phyloP scores from a whole-genome alignment of 2,888 invertebrate species.

The Caenorhabditis afra region DNA sequence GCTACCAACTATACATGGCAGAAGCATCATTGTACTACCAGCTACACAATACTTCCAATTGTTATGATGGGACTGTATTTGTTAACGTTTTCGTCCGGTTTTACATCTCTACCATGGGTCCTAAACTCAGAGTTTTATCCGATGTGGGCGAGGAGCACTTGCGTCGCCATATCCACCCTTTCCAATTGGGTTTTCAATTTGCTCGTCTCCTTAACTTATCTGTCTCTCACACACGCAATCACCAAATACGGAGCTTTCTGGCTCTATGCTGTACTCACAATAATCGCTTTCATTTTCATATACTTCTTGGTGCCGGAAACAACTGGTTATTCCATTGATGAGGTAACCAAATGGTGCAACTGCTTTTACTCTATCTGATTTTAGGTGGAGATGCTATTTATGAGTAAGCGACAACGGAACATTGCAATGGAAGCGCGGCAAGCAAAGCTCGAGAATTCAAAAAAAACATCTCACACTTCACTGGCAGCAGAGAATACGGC shows the following conservation, averaged over 20 bases:
- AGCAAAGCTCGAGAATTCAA: slow-evolving; percentile 22
- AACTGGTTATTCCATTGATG: slow-evolving; percentile 82
- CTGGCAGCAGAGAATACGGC: slow-evolving; percentile 31
- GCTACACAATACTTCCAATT: slow-evolving; percentile 81
- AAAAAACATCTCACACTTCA: slow-evolving; percentile 6
- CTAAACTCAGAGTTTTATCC: slow-evolving; percentile 84
- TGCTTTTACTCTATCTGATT: background rate
- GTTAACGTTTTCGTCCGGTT: slow-evolving; percentile 66
- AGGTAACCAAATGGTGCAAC: slow-evolving; percentile 76
- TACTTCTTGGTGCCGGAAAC: slow-evolving; percentile 83
- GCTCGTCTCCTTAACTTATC: slow-evolving; percentile 83
- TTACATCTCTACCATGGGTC: slow-evolving; percentile 83
- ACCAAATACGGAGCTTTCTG: slow-evolving; percentile 82
- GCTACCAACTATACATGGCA: slow-evolving; percentile 42
- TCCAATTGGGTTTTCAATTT: slow-evolving; percentile 84
- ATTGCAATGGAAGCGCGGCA: slow-evolving; percentile 40
- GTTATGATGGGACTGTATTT: slow-evolving; percentile 78
- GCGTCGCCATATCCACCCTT: slow-evolving; percentile 79
- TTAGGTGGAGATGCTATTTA: slow-evolving; percentile 59
- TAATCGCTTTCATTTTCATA: slow-evolving; percentile 82
- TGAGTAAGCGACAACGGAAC: slow-evolving; percentile 53
- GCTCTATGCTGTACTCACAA: slow-evolving; percentile 82
- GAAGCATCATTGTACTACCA: slow-evolving; percentile 64
- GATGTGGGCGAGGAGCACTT: slow-evolving; percentile 83
- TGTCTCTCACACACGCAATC: slow-evolving; percentile 78